A percentile compares a stretch with the other conserved stretches of the same genome.
phyloP scores from a whole-genome alignment of 2,888 invertebrate genomes.

The Meteorus cinctellus region DNA sequence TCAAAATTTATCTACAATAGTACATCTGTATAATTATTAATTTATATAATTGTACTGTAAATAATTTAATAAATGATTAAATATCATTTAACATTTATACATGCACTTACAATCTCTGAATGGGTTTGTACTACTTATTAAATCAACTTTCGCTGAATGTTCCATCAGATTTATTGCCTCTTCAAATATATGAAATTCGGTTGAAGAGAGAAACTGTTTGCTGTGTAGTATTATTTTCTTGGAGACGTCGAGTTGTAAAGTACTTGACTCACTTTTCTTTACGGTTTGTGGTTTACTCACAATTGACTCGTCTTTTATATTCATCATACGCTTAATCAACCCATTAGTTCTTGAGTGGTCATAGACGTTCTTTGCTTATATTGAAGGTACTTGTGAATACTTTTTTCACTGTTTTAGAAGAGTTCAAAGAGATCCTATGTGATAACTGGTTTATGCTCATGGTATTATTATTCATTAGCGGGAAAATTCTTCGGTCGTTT shows the following conservation, averaged over 20 bases:
- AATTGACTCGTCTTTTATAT: neutral
- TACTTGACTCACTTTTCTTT: conserved; percentile 20
- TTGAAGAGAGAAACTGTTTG: conserved; percentile 3
- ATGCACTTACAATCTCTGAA: neutral
- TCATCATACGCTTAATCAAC: neutral
- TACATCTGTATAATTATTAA: neutral
- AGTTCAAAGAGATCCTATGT: too few relatives aligned
- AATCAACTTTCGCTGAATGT: conserved; percentile 16
- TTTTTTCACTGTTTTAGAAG: too few relatives aligned
- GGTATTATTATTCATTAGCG: too few relatives aligned
- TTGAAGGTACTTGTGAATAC: too few relatives aligned
- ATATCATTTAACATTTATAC: neutral
- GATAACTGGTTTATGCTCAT: too few relatives aligned
- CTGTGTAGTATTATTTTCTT: neutral
- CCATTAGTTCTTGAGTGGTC: too few relatives aligned
- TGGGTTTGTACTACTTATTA: conserved; percentile 11
- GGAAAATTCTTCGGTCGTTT: too few relatives aligned
- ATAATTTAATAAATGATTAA: neutral
- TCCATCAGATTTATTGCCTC: neutral
- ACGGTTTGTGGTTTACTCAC: neutral
- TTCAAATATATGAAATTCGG: neutral
- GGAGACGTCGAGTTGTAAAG: neutral
- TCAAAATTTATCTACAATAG: neutral
- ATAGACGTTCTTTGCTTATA: too few relatives aligned
- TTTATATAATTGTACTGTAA: neutral